A percentile compares a stretch with the other conserved stretches of the same genome.
Evolutionary conservation across 2,113 vertebrate species (phyloP).

Genomic region (Colistium nudipinnis): DNA sequence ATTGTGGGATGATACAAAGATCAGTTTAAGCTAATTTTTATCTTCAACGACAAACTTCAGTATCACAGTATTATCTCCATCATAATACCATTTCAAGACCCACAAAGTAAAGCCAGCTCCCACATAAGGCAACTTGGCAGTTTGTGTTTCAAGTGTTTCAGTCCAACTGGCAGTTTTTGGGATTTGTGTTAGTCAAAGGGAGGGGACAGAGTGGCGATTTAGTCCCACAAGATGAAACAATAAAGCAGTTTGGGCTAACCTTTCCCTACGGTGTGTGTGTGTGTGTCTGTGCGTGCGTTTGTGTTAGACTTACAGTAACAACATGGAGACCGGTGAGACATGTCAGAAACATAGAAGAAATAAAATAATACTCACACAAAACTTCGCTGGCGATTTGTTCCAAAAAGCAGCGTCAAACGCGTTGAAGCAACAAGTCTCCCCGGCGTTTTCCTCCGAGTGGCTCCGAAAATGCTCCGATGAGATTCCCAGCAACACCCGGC

Average conservation of each 20-base stretch:
- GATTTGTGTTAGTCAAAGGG: not conserved
- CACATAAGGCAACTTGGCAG: not conserved
- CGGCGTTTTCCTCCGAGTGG: conserved; percentile 85
- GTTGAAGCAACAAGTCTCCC: conserved; percentile 92
- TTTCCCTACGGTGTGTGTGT: conserved; percentile 33
- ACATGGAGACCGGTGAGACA: conserved; percentile 46
- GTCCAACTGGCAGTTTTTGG: not conserved
- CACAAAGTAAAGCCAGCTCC: not conserved
- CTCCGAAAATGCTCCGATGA: conserved; percentile 91
- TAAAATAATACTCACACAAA: conserved; percentile 77
- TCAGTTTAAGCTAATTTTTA: conserved; percentile 15
- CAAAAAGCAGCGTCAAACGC: conserved; percentile 69
- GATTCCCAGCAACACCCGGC: conserved; percentile 89
- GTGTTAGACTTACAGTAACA: conserved; percentile 46
- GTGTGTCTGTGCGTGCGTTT: conserved; percentile 21
- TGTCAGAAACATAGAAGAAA: conserved; percentile 8
- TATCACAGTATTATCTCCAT: not conserved
- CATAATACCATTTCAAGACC: not conserved
- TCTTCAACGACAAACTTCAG: not conserved
- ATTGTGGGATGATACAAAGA: not conserved
- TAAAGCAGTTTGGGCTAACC: conserved; percentile 21
- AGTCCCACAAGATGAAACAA: too few species aligned
- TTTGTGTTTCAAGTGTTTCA: not conserved
- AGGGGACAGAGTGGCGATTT: conserved; percentile 9
- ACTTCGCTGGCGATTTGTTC: conserved; percentile 60